phyloP scores from a whole-genome alignment of 1,140 invertebrate species.

The Melipona quadrifasciata region DNA sequence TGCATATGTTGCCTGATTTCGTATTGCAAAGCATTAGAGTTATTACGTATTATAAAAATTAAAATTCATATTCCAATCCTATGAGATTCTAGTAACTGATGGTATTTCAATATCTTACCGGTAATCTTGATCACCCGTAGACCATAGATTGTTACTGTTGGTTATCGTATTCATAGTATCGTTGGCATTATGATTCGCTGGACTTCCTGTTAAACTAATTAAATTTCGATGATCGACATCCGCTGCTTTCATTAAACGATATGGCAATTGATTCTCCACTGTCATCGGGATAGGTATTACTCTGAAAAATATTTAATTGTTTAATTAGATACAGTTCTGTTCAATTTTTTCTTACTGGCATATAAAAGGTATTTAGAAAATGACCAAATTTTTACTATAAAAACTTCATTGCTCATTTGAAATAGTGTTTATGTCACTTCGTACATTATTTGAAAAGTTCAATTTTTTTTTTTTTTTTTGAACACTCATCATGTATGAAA shows the following conservation, averaged over 20 bases:
- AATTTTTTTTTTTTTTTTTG: too few relatives aligned
- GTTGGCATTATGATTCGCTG: constrained; percentile 78
- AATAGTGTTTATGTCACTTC: too few relatives aligned
- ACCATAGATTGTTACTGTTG: constrained; percentile 73
- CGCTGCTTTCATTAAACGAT: constrained; percentile 78
- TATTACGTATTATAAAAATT: not conserved
- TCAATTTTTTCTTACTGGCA: not conserved
- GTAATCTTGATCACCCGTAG: constrained; percentile 79
- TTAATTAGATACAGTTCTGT: not conserved
- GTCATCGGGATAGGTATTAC: constrained; percentile 77
- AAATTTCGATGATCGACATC: constrained; percentile 92
- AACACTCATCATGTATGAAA: not conserved
- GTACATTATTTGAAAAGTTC: not conserved
- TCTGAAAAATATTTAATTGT: constrained; percentile 53
- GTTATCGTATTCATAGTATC: constrained; percentile 64
- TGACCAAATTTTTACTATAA: too few relatives aligned
- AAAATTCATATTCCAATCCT: not conserved
- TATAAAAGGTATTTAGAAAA: too few relatives aligned
- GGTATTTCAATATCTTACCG: constrained; percentile 62
- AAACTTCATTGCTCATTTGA: too few relatives aligned
- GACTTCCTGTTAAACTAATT: constrained; percentile 90
- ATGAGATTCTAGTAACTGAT: not conserved
- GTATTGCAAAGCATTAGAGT: constrained; percentile 16
- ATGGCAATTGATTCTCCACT: constrained; percentile 73
- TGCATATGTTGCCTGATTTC: constrained; percentile 78